These are phyloP conservation scores for Anser cygnoides DNA, from an alignment of 2,113 vertebrate species.

Conservation along the genomic window DNA sequence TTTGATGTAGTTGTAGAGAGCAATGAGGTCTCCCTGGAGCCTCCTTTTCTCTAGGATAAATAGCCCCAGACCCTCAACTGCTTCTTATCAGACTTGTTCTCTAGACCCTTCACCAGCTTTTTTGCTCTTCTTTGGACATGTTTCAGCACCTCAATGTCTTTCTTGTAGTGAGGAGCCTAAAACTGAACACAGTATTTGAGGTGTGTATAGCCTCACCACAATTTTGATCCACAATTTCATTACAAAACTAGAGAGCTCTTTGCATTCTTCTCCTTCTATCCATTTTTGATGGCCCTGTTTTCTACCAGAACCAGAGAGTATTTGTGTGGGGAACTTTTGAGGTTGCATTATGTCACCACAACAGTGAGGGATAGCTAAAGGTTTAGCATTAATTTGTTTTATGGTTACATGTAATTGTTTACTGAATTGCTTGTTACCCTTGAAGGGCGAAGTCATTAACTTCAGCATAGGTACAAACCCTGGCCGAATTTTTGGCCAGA, in stretches of 20 bases:
- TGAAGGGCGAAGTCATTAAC: constrained; percentile 28
- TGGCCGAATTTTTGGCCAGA: not conserved
- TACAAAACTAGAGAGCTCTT: not conserved
- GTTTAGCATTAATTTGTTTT: not conserved
- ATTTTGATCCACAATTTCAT: not conserved
- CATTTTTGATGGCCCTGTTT: not conserved
- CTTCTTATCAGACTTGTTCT: too few species aligned
- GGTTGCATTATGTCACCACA: not conserved
- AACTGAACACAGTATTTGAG: too few species aligned
- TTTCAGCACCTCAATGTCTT: too few species aligned
- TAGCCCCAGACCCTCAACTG: too few species aligned
- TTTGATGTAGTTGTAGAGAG: too few species aligned
- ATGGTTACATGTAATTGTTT: constrained; percentile 3
- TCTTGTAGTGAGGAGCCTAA: too few species aligned
- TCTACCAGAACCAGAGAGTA: not conserved
- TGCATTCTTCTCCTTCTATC: not conserved
- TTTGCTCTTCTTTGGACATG: too few species aligned
- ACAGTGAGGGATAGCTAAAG: not conserved
- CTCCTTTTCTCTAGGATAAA: too few species aligned
- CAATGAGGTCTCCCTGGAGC: too few species aligned
- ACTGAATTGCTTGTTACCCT: not conserved
- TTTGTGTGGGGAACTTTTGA: not conserved
- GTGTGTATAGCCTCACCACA: too few species aligned
- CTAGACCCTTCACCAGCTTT: too few species aligned
- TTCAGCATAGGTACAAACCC: not conserved